A percentile compares a stretch with the other conserved stretches of the same genome.
These are phyloP conservation scores for Oreocharis arfaki DNA, from an alignment of 2,113 vertebrate genomes.

Conservation along the genomic window DNA sequence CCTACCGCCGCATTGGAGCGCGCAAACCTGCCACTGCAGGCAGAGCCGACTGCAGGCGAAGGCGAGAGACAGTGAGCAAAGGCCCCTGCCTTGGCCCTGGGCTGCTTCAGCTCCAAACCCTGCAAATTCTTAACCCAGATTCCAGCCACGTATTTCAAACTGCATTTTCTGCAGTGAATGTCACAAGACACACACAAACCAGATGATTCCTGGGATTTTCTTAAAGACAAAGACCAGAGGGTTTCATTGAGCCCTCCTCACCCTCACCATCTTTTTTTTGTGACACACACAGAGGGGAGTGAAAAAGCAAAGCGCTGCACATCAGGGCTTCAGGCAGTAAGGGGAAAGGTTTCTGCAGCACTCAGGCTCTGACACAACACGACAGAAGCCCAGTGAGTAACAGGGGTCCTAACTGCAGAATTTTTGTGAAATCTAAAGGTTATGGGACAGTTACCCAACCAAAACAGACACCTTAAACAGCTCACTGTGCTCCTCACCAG, in stretches of 20 bases:
- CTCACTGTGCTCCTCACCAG: neutral
- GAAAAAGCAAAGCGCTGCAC: neutral
- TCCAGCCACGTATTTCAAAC: rapidly evolving
- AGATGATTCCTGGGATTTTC: neutral
- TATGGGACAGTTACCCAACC: neutral
- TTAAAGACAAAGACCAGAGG: neutral
- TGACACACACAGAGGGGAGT: neutral
- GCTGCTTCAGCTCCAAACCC: neutral
- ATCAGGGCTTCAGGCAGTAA: neutral
- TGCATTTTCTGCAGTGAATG: neutral
- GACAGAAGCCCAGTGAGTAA: neutral
- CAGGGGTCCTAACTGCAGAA: rapidly evolving
- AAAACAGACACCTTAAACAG: neutral
- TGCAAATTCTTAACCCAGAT: neutral
- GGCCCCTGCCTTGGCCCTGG: neutral
- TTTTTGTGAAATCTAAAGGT: neutral
- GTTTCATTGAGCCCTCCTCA: neutral
- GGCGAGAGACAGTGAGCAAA: neutral
- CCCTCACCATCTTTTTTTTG: neutral
- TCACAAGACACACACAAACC: neutral
- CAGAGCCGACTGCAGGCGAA: neutral
- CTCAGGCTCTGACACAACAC: rapidly evolving
- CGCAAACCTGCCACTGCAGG: neutral
- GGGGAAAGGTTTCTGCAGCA: neutral
- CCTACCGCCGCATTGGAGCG: neutral